These are phyloP conservation scores for Heterocephalus glaber DNA, from an alignment of 2,113 vertebrate species.

Conservation along the genomic window DNA sequence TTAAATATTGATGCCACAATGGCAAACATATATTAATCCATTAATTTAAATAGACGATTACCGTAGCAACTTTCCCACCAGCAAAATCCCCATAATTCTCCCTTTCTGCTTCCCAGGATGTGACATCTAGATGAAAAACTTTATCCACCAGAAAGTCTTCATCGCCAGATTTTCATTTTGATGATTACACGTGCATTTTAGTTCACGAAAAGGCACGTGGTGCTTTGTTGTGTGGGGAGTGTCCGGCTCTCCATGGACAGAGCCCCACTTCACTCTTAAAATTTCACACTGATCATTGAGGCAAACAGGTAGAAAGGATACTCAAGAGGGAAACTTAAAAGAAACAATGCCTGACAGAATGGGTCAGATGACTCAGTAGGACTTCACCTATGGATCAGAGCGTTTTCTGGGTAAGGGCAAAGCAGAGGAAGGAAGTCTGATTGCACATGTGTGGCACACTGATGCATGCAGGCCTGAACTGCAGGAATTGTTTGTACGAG, in stretches of 20 bases:
- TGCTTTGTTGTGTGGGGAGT: conserved; percentile 46
- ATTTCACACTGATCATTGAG: conserved; percentile 46
- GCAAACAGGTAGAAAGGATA: conserved; percentile 30
- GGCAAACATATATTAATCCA: conserved; percentile 19
- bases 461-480: background rate
- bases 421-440: background rate
- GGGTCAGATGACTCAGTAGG: conserved; percentile 29
- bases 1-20: conserved; percentile 28
- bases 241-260: background rate
- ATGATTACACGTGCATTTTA: conserved; percentile 56
- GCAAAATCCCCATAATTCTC: background rate
- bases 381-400: conserved; percentile 45
- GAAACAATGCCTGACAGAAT: conserved; percentile 51
- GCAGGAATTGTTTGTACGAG: background rate
- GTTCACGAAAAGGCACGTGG: conserved; percentile 63
- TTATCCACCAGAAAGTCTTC: conserved; percentile 57
- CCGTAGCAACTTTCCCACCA: background rate
- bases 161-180: conserved; percentile 52
- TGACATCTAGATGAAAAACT: background rate
- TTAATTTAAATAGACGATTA: conserved; percentile 50
- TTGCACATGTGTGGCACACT: conserved; percentile 11
- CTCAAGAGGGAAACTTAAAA: conserved; percentile 15
- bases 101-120: background rate
- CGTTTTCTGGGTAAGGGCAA: background rate
- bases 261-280: conserved; percentile 42